Evolutionary conservation across 2,888 invertebrate species (phyloP).

Genomic region (Abrostola tripartita): DNA sequence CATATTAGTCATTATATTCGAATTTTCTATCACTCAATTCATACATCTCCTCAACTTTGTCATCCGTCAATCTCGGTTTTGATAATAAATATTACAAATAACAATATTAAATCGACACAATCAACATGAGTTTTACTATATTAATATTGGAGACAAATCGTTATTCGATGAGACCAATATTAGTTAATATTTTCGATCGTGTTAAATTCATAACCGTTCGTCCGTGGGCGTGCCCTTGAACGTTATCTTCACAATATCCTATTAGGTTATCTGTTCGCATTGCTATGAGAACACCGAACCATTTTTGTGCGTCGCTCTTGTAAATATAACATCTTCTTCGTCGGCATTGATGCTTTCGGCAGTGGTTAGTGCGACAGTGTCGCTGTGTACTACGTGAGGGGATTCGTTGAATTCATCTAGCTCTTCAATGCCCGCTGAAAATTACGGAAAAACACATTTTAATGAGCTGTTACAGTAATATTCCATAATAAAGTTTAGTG

Average conservation of each 20-base stretch:
- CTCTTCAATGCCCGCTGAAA: constrained; percentile 91
- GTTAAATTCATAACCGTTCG: constrained; percentile 53
- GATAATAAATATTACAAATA: constrained; percentile 47
- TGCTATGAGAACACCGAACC: constrained; percentile 80
- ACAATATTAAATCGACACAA: constrained; percentile 47
- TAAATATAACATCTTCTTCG: constrained; percentile 85
- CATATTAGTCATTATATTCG: constrained; percentile 39
- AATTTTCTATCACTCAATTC: constrained; percentile 31
- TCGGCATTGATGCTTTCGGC: constrained; percentile 79
- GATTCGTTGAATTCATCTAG: constrained; percentile 97
- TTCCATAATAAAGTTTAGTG: constrained; percentile 29
- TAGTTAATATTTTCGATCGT: constrained; percentile 43
- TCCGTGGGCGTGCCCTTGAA: constrained; percentile 17
- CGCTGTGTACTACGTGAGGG: constrained; percentile 92
- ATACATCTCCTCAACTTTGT: constrained; percentile 21
- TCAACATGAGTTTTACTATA: constrained; percentile 40
- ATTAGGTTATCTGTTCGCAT: constrained; percentile 34
- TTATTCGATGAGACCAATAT: constrained; percentile 43
- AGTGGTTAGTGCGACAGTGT: constrained; percentile 78
- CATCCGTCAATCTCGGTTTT: constrained; percentile 17
- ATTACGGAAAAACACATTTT: neutral
- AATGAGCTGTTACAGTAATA: neutral
- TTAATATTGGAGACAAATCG: constrained; percentile 38
- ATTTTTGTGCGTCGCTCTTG: constrained; percentile 74
- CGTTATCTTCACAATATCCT: constrained; percentile 35